These are phyloP conservation scores for Ceuthmochares aereus DNA, from an alignment of 2,113 vertebrate species.

Conservation along the genomic window DNA sequence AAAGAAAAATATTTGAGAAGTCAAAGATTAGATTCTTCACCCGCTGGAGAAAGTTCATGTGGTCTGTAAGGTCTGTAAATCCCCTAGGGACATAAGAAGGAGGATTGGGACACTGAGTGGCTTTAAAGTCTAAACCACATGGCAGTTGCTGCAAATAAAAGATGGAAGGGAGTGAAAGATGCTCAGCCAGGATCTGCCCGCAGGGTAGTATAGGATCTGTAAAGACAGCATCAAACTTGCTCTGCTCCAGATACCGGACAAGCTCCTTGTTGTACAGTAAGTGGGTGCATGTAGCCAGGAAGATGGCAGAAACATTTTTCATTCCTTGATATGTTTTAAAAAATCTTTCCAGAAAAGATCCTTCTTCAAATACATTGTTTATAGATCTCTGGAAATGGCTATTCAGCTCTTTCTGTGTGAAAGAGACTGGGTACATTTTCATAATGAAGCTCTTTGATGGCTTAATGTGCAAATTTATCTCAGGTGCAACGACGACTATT, in stretches of 20 bases:
- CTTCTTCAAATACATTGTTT: not conserved
- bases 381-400: not conserved
- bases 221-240: conserved; percentile 77
- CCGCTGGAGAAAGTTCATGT: conserved; percentile 83
- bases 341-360: conserved; percentile 67
- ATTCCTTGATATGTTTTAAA: not conserved
- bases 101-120: conserved; percentile 81
- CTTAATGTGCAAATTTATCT: conserved; percentile 71
- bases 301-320: not conserved
- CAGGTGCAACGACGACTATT: conserved; percentile 79
- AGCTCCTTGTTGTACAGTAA: conserved; percentile 79
- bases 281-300: conserved; percentile 62
- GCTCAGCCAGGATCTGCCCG: conserved; percentile 79
- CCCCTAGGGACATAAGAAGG: conserved; percentile 78
- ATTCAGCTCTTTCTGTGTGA: conserved; percentile 43
- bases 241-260: conserved; percentile 70
- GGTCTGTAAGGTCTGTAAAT: conserved; percentile 52
- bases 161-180: conserved; percentile 80
- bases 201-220: conserved; percentile 88
- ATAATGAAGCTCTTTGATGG: conserved; percentile 61
- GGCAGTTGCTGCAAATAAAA: conserved; percentile 80
- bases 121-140: conserved; percentile 77
- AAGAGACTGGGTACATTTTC: conserved; percentile 76
- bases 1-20: conserved; percentile 58
- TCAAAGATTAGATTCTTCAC: conserved; percentile 75